Conservation (phyloP, 1,140 invertebrate genomes). For the Cotesia vestalis region DNA sequence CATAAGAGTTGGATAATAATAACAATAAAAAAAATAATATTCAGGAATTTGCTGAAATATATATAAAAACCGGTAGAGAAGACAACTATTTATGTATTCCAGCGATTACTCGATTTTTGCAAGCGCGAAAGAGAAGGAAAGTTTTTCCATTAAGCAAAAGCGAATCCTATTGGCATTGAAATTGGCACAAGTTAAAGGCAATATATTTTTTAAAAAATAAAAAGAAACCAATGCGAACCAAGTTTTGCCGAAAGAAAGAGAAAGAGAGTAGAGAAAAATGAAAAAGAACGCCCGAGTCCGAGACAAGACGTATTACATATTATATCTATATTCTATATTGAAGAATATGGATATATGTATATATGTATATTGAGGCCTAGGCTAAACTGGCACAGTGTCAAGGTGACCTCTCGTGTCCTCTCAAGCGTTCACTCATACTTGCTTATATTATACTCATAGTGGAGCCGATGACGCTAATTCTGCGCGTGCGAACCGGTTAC, state of each 20-base stretch:
- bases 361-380: conserved; percentile 39
- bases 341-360: no score
- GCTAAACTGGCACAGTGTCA: conserved; percentile 60
- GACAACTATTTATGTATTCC: conserved; percentile 10
- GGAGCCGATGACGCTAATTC: conserved; percentile 25
- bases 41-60: background rate
- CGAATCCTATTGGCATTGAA: conserved; percentile 16
- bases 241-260: background rate
- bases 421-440: conserved; percentile 20
- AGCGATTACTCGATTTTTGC: conserved; percentile 31
- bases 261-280: conserved; percentile 36
- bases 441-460: background rate
- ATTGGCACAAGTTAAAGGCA: background rate
- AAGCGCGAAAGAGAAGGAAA: conserved; percentile 39
- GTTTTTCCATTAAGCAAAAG: conserved; percentile 36
- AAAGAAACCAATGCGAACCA: conserved; percentile 4
- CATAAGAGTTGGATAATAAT: background rate
- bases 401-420: conserved; percentile 44
- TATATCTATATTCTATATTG: no score
- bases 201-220: no score
- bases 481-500: conserved; percentile 39
- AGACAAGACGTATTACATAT: background rate
- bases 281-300: conserved; percentile 38
- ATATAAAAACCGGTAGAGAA: conserved; percentile 10
- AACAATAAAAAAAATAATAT: conserved; percentile 1